Percentiles rank a stretch among this genome's conserved stretches.
phyloP scores from a whole-genome alignment of 2,113 vertebrate species.

The Pterocles gutturalis region DNA sequence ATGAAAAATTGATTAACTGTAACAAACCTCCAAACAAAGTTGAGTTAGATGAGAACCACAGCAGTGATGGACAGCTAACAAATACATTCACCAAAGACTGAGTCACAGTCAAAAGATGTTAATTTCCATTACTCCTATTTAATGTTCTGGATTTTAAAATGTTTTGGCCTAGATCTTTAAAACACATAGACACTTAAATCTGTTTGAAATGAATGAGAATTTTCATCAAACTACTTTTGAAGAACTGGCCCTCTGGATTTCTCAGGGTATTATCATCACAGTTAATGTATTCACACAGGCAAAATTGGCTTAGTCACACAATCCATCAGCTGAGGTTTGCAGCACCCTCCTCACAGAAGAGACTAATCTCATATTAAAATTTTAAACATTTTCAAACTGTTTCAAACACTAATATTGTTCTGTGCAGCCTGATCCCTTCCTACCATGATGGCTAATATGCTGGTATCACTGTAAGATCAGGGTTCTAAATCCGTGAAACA shows the following conservation, averaged over 20 bases:
- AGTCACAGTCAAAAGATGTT: not conserved
- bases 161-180: not conserved
- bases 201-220: not conserved
- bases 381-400: not conserved
- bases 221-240: constrained; percentile 26
- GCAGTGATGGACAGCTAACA: not conserved
- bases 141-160: not conserved
- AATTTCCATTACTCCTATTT: not conserved
- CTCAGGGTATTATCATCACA: constrained; percentile 18
- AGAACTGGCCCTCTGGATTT: constrained; percentile 18
- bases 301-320: constrained; percentile 40
- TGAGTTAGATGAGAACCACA: constrained; percentile 7
- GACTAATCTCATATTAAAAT: constrained; percentile 25
- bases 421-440: not conserved
- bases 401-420: not conserved
- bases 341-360: not conserved
- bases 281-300: not conserved
- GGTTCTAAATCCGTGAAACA: not conserved
- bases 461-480: not conserved
- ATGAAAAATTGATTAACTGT: constrained; percentile 62
- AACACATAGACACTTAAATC: not conserved
- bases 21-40: constrained; percentile 18
- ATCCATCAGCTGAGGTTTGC: not conserved
- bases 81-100: not conserved
- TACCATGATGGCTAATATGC: not conserved